phyloP scores from a whole-genome alignment of 2,888 invertebrate genomes.

The Torymus auratus region DNA sequence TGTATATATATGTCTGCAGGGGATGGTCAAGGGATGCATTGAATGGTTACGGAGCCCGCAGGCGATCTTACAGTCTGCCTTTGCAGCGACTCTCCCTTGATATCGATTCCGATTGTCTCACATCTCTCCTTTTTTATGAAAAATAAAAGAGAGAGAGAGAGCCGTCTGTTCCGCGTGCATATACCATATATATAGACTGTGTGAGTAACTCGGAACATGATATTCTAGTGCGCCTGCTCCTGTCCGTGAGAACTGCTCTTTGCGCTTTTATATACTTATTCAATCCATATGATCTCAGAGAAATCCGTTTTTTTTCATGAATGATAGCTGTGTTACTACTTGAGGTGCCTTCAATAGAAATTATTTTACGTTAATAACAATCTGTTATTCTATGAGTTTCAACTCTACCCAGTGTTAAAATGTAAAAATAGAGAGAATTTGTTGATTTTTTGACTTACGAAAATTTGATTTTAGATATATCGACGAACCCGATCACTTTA shows the following conservation, averaged over 20 bases:
- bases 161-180: neutral
- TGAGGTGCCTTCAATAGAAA: too few species aligned
- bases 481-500: too few species aligned
- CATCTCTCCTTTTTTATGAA: constrained; percentile 26
- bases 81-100: neutral
- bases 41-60: neutral
- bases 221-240: neutral
- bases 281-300: too few species aligned
- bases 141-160: constrained; percentile 16
- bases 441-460: too few species aligned
- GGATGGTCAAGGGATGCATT: constrained; percentile 37
- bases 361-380: too few species aligned
- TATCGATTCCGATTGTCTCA: constrained; percentile 21
- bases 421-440: too few species aligned
- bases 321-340: too few species aligned
- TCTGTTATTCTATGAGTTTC: too few species aligned
- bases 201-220: constrained; percentile 2
- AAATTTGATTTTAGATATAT: too few species aligned
- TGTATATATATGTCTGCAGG: neutral
- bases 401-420: too few species aligned
- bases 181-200: neutral
- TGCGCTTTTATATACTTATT: too few species aligned
- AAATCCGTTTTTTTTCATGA: too few species aligned
- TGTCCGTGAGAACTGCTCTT: neutral
- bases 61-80: neutral